Conservation (phyloP, 2,113 vertebrate species). For the Entelurus aequoreus region DNA sequence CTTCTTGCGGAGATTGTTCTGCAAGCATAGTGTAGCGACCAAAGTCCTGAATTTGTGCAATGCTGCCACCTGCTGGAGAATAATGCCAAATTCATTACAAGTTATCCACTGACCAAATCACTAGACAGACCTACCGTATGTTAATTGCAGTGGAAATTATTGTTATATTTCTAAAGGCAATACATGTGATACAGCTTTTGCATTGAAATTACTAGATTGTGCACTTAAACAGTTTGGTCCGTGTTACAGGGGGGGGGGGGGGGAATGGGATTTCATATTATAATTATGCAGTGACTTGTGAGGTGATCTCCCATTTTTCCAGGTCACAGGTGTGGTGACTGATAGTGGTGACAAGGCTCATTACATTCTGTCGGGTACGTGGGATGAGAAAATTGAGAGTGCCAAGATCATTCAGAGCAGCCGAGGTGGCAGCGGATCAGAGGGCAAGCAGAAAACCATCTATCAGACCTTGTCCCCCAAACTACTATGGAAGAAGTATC, state of each 20-base stretch:
- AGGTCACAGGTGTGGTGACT: slow-evolving; percentile 91
- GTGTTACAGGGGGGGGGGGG: neutral
- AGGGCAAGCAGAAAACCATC: slow-evolving; percentile 93
- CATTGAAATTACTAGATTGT: neutral
- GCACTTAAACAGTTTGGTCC: neutral
- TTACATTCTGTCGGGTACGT: slow-evolving; percentile 92
- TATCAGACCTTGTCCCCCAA: slow-evolving; percentile 92
- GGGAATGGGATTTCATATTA: neutral
- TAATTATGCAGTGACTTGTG: neutral
- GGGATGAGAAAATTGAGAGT: slow-evolving; percentile 96
- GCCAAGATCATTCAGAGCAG: slow-evolving; percentile 92
- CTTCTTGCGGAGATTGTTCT: neutral
- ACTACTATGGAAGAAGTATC: slow-evolving; percentile 94
- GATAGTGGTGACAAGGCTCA: slow-evolving; percentile 82
- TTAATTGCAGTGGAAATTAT: neutral
- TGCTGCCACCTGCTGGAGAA: slow-evolving; percentile 56
- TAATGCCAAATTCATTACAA: neutral
- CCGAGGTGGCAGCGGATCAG: slow-evolving; percentile 74
- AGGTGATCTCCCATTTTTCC: slow-evolving; percentile 3
- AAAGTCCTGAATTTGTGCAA: slow-evolving; percentile 12
- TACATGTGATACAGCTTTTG: neutral
- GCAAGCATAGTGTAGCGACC: neutral
- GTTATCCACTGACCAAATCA: neutral
- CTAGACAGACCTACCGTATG: neutral
- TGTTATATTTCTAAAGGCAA: neutral